Evolutionary conservation across 2,888 invertebrate species (phyloP).

Genomic region (Argyresthia goedartella): DNA sequence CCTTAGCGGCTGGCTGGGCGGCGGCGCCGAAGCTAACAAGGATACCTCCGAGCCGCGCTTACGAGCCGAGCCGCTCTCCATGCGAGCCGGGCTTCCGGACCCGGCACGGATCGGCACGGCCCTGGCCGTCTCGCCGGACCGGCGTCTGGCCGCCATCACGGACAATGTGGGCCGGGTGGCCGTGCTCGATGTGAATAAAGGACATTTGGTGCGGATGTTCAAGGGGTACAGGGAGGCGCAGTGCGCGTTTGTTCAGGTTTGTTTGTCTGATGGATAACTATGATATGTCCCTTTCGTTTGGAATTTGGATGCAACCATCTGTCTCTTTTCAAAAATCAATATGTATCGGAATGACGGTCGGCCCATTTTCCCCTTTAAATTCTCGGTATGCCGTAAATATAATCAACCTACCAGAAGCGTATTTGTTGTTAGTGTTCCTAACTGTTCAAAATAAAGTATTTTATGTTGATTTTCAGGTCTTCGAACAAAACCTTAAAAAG

Average conservation of each 20-base stretch:
- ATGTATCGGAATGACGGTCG: not conserved
- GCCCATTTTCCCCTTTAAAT: not conserved
- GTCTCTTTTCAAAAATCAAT: not conserved
- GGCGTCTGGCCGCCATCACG: conserved; percentile 82
- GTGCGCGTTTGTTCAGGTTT: conserved; percentile 91
- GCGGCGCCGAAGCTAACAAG: conserved; percentile 29
- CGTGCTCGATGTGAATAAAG: conserved; percentile 84
- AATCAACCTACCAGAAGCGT: no score
- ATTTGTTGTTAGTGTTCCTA: not conserved
- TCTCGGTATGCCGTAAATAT: not conserved
- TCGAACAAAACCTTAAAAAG: conserved; percentile 53
- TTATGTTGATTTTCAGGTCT: conserved; percentile 38
- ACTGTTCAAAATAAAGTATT: not conserved
- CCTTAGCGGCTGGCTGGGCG: conserved; percentile 51
- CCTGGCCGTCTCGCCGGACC: conserved; percentile 85
- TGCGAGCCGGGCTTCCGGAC: conserved; percentile 88
- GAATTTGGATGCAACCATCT: not conserved
- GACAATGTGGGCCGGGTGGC: conserved; percentile 92
- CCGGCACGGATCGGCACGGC: conserved; percentile 78
- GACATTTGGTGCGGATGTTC: conserved; percentile 87
- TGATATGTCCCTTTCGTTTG: not conserved
- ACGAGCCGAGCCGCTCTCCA: conserved; percentile 79
- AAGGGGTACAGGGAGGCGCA: conserved; percentile 98
- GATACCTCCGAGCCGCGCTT: conserved; percentile 58
- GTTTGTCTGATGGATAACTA: conserved; percentile 3